phyloP scores from a whole-genome alignment of 2,797 vertebrate genomes.

The Remorina albescens region DNA sequence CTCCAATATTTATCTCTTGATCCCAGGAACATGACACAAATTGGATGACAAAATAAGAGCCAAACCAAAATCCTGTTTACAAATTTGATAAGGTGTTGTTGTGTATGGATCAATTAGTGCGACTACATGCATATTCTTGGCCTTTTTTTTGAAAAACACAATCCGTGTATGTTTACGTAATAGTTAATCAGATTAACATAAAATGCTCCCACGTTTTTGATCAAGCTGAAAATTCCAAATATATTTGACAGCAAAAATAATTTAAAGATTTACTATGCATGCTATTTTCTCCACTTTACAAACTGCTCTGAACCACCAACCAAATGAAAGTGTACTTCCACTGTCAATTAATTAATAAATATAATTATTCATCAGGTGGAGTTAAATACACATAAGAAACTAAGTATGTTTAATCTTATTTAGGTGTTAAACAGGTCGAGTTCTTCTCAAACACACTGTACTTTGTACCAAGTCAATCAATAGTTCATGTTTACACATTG shows the following conservation, averaged over 20 bases:
- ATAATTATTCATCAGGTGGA: background rate
- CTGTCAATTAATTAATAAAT: background rate
- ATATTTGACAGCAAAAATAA: background rate
- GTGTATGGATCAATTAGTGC: background rate
- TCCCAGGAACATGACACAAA: background rate
- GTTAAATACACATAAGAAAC: background rate
- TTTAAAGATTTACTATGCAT: background rate
- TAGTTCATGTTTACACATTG: constrained; percentile 16
- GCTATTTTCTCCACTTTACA: no score
- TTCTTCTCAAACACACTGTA: background rate
- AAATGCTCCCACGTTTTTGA: background rate
- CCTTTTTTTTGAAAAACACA: no score
- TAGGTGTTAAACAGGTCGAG: background rate
- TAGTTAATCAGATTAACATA: no score
- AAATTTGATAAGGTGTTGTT: no score
- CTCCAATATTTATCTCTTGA: background rate
- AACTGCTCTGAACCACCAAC: background rate
- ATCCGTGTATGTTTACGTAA: no score
- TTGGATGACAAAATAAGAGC: constrained; percentile 13
- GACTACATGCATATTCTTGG: no score
- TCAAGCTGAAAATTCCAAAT: background rate
- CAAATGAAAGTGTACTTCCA: background rate
- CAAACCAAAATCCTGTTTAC: background rate
- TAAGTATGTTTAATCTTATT: no score
- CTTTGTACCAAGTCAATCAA: constrained; percentile 26